Base-by-base conservation (phyloP, 2,888 invertebrate genomes). In the Itoplectis maculator region DNA sequence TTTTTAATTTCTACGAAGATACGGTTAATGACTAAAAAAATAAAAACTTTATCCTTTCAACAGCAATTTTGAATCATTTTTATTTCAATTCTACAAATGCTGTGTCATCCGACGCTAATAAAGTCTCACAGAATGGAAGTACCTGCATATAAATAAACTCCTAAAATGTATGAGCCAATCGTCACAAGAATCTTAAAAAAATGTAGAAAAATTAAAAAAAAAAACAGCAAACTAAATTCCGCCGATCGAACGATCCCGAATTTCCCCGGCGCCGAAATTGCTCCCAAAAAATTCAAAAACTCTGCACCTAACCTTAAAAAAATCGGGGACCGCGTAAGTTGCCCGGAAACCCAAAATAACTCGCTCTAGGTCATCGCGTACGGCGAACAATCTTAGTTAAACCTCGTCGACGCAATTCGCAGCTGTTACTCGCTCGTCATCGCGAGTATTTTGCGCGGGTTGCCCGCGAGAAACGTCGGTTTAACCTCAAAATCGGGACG, bases 241-340 rank as follows among this genome's bases (percentile, higher is more conserved):
- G 6, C 35, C 0, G 35, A 73, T n/a, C 29, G 37, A 0, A 51
- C 42, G 15, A 3, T 18, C 23, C 18, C 63, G 35, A 15, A 18
- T 1, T 18, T 61, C 29, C 18, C 47, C n/a, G n/a, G n/a, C n/a
- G n/a, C n/a, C n/a, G n/a, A n/a, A n/a, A n/a, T n/a, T n/a, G n/a
- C n/a, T 20, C 5, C 5, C 7, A 23, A 13, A 1, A 9, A 51
- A 6, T 15, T 4, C 13, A 9, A 15, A 13, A 5, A n/a, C 18
- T 8, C 35, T 59, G 70, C 35, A 54, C 66, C 54, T 80, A 87
- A 87, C 88, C 5, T 87, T 59, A 47, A 82, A 84, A 86, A 40
- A 18, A 49, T 18, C 45, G 40, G 13, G n/a, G 7, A n/a, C 11
- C 23, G 15, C 20, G 7, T 7, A 45, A 6, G 7, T 23, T n/a